Base-by-base conservation (phyloP, 2,888 invertebrate species). In the Catocala fraxini region DNA sequence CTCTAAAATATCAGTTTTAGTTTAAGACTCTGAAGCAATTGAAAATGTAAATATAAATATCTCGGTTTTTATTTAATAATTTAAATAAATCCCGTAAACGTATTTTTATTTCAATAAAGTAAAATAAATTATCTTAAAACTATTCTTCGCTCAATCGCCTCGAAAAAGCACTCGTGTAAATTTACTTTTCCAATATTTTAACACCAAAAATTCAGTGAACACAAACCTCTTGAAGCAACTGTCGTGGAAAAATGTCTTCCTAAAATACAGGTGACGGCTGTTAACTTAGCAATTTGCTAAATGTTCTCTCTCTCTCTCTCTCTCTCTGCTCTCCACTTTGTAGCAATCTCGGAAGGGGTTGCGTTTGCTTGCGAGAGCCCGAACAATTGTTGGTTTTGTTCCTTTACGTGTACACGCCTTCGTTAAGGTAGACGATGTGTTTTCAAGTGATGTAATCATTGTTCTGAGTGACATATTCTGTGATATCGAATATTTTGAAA, bases 251-350 rank as follows among this genome's bases (percentile, higher is more conserved):
- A 51, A 63, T 51, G 43, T 57, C 39, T 34, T 39, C 54, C 25
- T 54, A 15, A 45, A 60, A 57, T 56, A 70, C 68, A 74, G 76
- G 70, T 76, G 79, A 55, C 34, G 48, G 51, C 42, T 54, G 65
- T 69, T 65, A 71, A 73, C 68, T 58, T 68, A 70, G 82, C 78
- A 81, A 81, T 81, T 79, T 71, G 68, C 75, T 77, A 81, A 81
- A 80, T 77, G 81, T 77, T 25, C 25, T 25, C 25, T 25, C 25
- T 25, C 25, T 67, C 68, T 33, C 59, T 51, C 46, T n/a, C n/a
- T 15, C 15, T 25, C 25, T 25, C 25, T 67, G 59, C 68, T 33
- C 59, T 51, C 46, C 53, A 51, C 65, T 58, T 62, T 49, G 53
- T 33, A 39, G 54, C 68, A 70, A 75, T 77, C 55, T 70, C 42